A percentile compares a stretch with the other conserved stretches of the same genome.
phyloP scores from a whole-genome alignment of 1,140 invertebrate genomes.

The Zaprionus camerounensis region DNA sequence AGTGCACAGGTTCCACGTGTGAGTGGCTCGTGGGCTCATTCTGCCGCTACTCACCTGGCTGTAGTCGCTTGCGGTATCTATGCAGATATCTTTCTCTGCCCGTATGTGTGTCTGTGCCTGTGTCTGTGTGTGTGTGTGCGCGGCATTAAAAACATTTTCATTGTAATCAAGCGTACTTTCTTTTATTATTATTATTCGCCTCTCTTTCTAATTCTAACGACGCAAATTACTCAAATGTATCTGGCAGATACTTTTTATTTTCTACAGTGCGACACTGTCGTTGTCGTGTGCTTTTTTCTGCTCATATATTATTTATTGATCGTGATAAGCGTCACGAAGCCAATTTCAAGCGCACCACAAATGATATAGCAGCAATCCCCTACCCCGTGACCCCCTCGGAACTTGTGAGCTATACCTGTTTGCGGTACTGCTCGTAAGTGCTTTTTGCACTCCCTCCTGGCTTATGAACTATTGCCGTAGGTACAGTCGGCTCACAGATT shows the following conservation, averaged over 20 bases:
- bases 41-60: conserved; percentile 21
- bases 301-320: conserved; percentile 83
- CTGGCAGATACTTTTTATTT: conserved; percentile 78
- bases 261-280: conserved; percentile 45
- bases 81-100: conserved; percentile 80
- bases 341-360: conserved; percentile 76
- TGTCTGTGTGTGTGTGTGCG: conserved; percentile 25
- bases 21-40: conserved; percentile 20
- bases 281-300: conserved; percentile 63
- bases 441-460: conserved; percentile 55
- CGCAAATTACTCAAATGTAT: conserved; percentile 83
- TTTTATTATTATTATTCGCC: conserved; percentile 82
- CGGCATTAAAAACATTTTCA: conserved; percentile 81
- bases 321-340: conserved; percentile 82
- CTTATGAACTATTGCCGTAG: conserved; percentile 27
- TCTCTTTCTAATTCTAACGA: conserved; percentile 78
- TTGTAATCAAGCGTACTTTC: conserved; percentile 83
- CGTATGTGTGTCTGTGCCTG: conserved; percentile 20
- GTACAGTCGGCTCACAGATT: conserved; percentile 63
- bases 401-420: conserved; percentile 6
- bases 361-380: conserved; percentile 60
- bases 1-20: conserved; percentile 38
- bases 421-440: conserved; percentile 40
- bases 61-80: conserved; percentile 59
- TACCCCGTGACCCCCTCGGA: neutral